These are phyloP conservation scores for Ia io DNA, from an alignment of 2,113 vertebrate genomes.

Conservation along the genomic window DNA sequence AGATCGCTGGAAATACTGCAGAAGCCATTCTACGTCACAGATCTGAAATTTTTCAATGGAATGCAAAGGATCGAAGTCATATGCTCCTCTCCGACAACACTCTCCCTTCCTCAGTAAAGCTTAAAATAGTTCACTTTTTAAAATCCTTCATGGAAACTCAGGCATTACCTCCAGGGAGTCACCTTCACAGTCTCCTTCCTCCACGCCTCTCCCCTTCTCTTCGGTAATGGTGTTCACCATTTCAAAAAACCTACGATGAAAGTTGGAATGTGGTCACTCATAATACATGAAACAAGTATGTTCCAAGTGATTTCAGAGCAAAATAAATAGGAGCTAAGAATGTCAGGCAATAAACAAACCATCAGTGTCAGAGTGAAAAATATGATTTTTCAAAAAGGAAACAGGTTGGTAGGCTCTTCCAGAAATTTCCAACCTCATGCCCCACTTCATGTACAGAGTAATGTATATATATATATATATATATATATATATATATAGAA, in stretches of 20 bases:
- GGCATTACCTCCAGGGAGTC: conserved; percentile 92
- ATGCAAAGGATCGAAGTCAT: background rate
- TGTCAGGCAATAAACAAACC: background rate
- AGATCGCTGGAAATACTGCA: background rate
- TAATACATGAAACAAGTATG: background rate
- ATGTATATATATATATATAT: background rate
- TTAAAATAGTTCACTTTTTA: background rate
- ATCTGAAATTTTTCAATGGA: conserved; percentile 15
- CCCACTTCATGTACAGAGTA: background rate
- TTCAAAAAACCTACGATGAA: conserved; percentile 91
- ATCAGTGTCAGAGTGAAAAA: background rate
- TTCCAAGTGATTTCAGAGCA: background rate
- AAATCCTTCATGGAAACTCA: background rate
- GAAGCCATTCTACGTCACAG: background rate
- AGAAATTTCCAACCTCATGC: background rate
- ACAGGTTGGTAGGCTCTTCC: background rate
- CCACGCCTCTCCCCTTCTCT: conserved; percentile 90
- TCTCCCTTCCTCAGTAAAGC: background rate
- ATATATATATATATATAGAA: background rate
- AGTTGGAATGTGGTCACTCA: background rate
- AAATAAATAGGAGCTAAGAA: background rate
- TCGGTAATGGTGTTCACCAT: conserved; percentile 95
- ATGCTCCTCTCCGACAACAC: background rate
- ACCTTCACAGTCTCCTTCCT: conserved; percentile 93
- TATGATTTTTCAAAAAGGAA: background rate